Evolutionary conservation across 2,888 invertebrate genomes (phyloP).

Genomic region (Carabus problematicus): DNA sequence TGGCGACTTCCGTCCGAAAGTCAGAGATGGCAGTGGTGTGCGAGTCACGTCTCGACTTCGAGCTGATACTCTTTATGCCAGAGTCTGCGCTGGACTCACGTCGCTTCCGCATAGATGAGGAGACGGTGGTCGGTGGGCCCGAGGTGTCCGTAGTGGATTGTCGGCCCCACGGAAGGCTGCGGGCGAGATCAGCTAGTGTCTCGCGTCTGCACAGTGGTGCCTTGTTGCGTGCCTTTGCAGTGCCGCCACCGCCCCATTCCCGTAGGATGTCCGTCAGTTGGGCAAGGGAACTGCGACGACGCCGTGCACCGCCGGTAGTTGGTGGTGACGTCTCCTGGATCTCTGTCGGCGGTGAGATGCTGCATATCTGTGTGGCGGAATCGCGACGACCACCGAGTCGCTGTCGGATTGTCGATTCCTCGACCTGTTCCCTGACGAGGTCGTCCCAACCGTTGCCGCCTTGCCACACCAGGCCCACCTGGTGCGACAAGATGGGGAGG

Average conservation of each 20-base stretch:
- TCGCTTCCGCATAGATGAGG: constrained; percentile 68
- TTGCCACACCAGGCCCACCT: constrained; percentile 93
- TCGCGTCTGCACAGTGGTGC: constrained; percentile 83
- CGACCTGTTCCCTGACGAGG: constrained; percentile 83
- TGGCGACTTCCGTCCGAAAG: constrained; percentile 74
- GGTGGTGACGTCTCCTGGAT: constrained; percentile 75
- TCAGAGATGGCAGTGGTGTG: constrained; percentile 70
- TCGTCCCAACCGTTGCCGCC: constrained; percentile 96
- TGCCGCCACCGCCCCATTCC: constrained; percentile 80
- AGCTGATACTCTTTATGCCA: constrained; percentile 75
- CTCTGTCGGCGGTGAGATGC: constrained; percentile 80
- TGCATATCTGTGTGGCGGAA: constrained; percentile 89
- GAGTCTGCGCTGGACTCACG: constrained; percentile 89
- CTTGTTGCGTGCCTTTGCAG: constrained; percentile 63
- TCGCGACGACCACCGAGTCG: constrained; percentile 85
- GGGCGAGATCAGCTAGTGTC: constrained; percentile 86
- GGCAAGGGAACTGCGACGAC: constrained; percentile 84
- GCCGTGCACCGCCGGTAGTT: constrained; percentile 68
- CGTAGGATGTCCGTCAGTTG: constrained; percentile 87
- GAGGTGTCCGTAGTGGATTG: constrained; percentile 65
- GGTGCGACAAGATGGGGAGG: constrained; percentile 91
- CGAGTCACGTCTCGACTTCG: constrained; percentile 77
- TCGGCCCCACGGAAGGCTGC: constrained; percentile 83
- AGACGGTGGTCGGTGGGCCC: constrained; percentile 56
- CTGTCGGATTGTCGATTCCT: constrained; percentile 85